Conservation (phyloP, 1,140 invertebrate species). For the Psix sp. region DNA sequence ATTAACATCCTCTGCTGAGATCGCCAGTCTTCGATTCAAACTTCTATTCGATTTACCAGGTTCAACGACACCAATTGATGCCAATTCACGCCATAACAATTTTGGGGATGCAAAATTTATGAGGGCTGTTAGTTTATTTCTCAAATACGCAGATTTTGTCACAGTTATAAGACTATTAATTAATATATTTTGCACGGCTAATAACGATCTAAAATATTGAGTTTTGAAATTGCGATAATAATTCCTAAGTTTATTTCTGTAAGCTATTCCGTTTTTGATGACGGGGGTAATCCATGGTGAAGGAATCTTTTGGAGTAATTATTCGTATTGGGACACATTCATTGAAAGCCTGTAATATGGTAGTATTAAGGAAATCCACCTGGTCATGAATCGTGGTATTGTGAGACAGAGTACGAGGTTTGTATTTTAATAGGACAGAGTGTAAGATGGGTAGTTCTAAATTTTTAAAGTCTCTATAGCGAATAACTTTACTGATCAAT, state of each 20-base stretch:
- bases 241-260: constrained; percentile 1
- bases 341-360: neutral
- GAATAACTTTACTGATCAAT: neutral
- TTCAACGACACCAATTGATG: neutral
- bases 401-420: neutral
- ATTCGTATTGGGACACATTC: neutral
- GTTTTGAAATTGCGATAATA: neutral
- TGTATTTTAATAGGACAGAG: neutral
- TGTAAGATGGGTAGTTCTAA: neutral
- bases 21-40: neutral
- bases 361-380: neutral
- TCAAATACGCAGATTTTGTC: neutral
- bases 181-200: neutral
- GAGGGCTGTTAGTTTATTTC: neutral
- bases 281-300: neutral
- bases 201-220: neutral
- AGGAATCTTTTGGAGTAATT: neutral
- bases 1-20: neutral
- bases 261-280: neutral
- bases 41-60: neutral
- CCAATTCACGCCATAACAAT: neutral
- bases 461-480: neutral
- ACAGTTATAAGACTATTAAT: neutral
- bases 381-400: neutral
- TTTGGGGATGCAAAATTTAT: neutral